Evolutionary conservation across 2,113 vertebrate genomes (phyloP), one percentile per base, ranked within the genome.

Genomic region (Scomber colias): DNA sequence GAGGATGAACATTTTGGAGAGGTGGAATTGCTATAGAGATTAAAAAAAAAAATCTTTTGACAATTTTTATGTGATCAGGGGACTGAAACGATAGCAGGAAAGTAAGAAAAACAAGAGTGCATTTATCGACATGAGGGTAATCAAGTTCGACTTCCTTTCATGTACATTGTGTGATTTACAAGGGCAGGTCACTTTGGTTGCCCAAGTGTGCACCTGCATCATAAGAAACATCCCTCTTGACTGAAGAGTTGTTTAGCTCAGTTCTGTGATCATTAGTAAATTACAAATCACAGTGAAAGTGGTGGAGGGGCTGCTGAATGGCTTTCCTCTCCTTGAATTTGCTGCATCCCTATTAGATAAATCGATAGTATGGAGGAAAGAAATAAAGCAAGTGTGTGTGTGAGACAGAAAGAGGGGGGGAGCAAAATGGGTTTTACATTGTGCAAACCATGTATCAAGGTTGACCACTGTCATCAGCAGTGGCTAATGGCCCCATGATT

Each of bases 401-500:
- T 1, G 2, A 11, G 78, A 30, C 21, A 46, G 16, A 35, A 8
- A 35, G 31, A 35, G 31, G 7, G 0, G 8, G 11, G 55, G 21
- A 53, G 14, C 15, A 46, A 27, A 57, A 64, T 21, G 24, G 63
- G 48, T 53, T 74, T 62, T 44, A 11, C n/a, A 21, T 45, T 65
- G 57, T 57, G 53, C 1, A 24, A 69, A 19, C 31, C 6, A 17
- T 35, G 54, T 60, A 50, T 77, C 75, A 68, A 31, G 13, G 19
- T 8, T 72, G 44, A 75, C 69, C 63, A 75, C 55, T 21, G 75
- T 83, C 61, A 84, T 85, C 75, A 71, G 64, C 21, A 0, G 50
- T 1, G 19, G 24, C 55, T 88, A 77, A 84, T 75, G 60, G 57
- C 72, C 31, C 71, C 15, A 46, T 79, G 53, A 88, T 84, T 74